Conservation (phyloP, 1,140 invertebrate species). For the Oncopodura yosiiana region DNA sequence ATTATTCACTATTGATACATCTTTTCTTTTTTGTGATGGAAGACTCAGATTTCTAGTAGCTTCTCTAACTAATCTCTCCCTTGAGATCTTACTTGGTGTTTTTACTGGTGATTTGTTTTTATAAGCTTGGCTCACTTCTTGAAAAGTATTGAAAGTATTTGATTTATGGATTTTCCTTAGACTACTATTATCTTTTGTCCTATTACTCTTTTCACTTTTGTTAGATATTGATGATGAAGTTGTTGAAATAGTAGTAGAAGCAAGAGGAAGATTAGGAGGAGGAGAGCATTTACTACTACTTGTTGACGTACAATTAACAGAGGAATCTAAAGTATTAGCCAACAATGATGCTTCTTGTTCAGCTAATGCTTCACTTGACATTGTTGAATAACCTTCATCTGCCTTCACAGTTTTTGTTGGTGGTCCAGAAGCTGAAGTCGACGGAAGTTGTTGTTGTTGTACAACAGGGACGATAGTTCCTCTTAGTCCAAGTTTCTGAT, state of each 20-base stretch:
- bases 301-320: no score
- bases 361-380: constrained; percentile 30
- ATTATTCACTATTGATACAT: neutral
- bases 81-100: neutral
- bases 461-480: neutral
- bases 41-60: neutral
- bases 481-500: neutral
- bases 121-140: constrained; percentile 15
- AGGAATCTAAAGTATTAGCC: no score
- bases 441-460: neutral
- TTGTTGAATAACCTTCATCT: constrained; percentile 34
- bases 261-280: no score
- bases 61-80: neutral
- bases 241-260: no score
- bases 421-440: neutral
- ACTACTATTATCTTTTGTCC: neutral
- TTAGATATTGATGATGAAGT: no score
- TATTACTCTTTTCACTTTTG: neutral
- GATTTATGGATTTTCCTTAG: constrained; percentile 26
- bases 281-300: no score
- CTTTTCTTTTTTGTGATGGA: neutral
- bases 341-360: constrained; percentile 22
- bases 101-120: constrained; percentile 2
- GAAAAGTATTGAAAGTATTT: constrained; percentile 30
- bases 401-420: constrained; percentile 14